phyloP scores from a whole-genome alignment of 2,113 vertebrate genomes.

The Plestiodon gilberti region DNA sequence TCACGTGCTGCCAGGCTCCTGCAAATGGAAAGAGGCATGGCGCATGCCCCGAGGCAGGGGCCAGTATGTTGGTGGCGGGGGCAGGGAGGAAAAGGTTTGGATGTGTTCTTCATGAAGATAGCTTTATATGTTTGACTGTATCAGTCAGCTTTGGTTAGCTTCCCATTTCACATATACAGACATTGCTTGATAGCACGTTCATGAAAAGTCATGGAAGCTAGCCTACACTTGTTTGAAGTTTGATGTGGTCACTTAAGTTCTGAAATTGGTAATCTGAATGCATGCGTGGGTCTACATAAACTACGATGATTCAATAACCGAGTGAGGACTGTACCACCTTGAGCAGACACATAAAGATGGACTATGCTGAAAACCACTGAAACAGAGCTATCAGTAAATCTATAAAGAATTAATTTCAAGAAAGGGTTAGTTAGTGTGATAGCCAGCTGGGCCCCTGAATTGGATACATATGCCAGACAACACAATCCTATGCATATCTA shows the following conservation, averaged over 20 bases:
- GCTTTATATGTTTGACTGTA: neutral
- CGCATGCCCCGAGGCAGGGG: too few species aligned
- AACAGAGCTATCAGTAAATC: neutral
- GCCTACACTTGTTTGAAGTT: neutral
- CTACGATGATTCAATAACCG: neutral
- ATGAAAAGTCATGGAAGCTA: neutral
- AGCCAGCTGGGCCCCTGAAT: neutral
- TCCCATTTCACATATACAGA: neutral
- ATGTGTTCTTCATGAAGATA: neutral
- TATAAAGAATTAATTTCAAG: conserved; percentile 13
- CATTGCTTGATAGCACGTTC: neutral
- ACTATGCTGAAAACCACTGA: neutral
- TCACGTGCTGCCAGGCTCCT: too few species aligned
- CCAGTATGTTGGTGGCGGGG: too few species aligned
- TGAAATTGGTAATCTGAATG: neutral
- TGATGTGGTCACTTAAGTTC: neutral
- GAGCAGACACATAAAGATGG: neutral
- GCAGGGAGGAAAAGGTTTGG: too few species aligned
- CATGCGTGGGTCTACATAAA: neutral
- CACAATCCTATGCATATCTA: too few species aligned
- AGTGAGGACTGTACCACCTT: neutral
- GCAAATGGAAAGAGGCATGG: too few species aligned
- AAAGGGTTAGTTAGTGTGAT: conserved; percentile 23
- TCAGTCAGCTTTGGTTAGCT: too few species aligned
- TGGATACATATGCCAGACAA: neutral